phyloP scores from a whole-genome alignment of 2,888 invertebrate species.

The Thelaira solivaga region DNA sequence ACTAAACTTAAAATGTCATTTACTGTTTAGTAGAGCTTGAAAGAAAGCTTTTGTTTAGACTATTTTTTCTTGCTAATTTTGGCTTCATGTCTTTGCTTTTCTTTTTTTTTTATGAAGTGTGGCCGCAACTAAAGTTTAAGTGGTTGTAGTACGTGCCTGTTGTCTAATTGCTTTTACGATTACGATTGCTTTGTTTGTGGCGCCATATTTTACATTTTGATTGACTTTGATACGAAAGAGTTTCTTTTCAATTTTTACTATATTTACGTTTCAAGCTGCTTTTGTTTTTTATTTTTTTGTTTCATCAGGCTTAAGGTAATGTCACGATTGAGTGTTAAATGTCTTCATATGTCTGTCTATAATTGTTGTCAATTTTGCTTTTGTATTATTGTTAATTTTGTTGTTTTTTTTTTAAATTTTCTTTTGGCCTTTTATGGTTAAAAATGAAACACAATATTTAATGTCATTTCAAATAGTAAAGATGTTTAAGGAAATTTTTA shows the following conservation, averaged over 20 bases:
- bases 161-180: conserved; percentile 54
- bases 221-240: conserved; percentile 59
- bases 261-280: not conserved
- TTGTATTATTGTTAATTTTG: not conserved
- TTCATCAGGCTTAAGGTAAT: conserved; percentile 20
- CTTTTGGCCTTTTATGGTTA: conserved; percentile 49
- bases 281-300: not conserved
- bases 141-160: conserved; percentile 56
- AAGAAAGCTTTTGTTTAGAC: not conserved
- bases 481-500: conserved; percentile 42
- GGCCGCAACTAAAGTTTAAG: conserved; percentile 2
- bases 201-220: conserved; percentile 63
- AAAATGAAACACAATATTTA: conserved; percentile 41
- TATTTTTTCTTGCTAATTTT: conserved; percentile 8
- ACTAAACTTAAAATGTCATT: conserved; percentile 21
- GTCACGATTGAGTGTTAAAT: conserved; percentile 61
- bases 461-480: conserved; percentile 36
- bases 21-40: not conserved
- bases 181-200: conserved; percentile 54
- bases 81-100: not conserved
- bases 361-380: conserved; percentile 57
- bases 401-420: conserved; percentile 1
- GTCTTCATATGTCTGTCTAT: conserved; percentile 60
- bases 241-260: conserved; percentile 30
- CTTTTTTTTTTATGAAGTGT: no score